Evolutionary conservation across 2,888 invertebrate species (phyloP).

Genomic region (Apantesis nais): DNA sequence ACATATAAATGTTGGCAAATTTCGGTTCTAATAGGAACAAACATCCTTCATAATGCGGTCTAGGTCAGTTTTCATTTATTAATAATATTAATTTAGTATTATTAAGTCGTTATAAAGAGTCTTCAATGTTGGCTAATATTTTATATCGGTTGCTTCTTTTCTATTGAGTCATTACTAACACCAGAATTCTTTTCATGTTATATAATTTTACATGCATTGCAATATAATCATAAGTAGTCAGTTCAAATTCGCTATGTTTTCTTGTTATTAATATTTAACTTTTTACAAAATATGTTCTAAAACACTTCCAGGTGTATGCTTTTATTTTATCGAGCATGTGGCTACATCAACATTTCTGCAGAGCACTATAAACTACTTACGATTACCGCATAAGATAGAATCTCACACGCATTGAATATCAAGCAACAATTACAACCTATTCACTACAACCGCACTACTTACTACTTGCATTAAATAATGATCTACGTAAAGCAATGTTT

Average conservation of each 20-base stretch:
- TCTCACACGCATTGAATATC: constrained; percentile 25
- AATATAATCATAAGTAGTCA: background rate
- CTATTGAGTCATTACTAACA: background rate
- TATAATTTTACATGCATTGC: background rate
- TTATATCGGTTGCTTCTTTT: background rate
- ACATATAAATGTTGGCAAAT: background rate
- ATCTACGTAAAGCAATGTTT: constrained; percentile 5
- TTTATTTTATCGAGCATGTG: background rate
- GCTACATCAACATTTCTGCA: constrained; percentile 7
- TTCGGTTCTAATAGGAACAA: background rate
- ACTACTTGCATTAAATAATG: background rate
- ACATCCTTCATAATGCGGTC: background rate
- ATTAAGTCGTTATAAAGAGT: background rate
- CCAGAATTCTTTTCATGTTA: background rate
- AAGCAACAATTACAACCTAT: constrained; percentile 17
- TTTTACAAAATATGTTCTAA: background rate
- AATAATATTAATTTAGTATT: background rate
- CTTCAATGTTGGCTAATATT: background rate
- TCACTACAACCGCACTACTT: constrained; percentile 8
- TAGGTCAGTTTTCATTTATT: background rate
- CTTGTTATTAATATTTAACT: background rate
- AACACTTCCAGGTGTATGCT: background rate
- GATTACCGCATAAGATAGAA: constrained; percentile 9
- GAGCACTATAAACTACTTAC: constrained; percentile 4
- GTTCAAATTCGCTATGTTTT: too few relatives aligned